Conservation (phyloP, 2,888 invertebrate genomes). For the Amphimallon solstitiale region DNA sequence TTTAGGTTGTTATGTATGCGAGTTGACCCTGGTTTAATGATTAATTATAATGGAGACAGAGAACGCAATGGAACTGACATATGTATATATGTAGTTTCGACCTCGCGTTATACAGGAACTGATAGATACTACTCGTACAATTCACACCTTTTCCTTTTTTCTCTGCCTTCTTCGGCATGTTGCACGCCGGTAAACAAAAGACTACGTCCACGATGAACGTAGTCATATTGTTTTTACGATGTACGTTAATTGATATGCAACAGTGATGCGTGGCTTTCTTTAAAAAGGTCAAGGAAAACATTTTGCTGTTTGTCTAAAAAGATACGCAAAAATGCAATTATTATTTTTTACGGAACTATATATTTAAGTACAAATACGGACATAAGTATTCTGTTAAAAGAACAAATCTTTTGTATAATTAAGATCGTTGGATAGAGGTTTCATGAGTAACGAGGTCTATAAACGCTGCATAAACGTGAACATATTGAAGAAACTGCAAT, state of each 20-base stretch:
- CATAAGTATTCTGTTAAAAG: too few relatives aligned
- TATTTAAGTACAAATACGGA: not conserved
- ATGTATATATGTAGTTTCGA: constrained; percentile 4
- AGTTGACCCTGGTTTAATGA: constrained; percentile 32
- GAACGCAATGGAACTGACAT: constrained; percentile 26
- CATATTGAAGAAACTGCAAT: too few relatives aligned
- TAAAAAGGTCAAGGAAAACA: constrained; percentile 33
- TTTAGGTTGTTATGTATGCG: not conserved
- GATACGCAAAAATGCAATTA: not conserved
- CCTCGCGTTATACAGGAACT: constrained; percentile 28
- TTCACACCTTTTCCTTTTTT: constrained; percentile 32
- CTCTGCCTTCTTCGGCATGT: constrained; percentile 11
- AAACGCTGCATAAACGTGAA: too few relatives aligned
- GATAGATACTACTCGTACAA: constrained; percentile 24
- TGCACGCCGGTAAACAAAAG: constrained; percentile 28
- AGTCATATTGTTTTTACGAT: constrained; percentile 21
- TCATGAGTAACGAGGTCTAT: too few relatives aligned
- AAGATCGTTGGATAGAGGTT: too few relatives aligned
- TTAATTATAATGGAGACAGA: constrained; percentile 22
- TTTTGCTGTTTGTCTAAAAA: not conserved
- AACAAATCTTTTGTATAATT: too few relatives aligned
- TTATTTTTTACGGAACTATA: constrained; percentile 11
- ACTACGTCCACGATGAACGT: constrained; percentile 25
- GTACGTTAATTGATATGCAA: constrained; percentile 29
- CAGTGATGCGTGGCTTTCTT: constrained; percentile 18